phyloP scores from a whole-genome alignment of 2,888 invertebrate genomes.

The Tholera decimalis region DNA sequence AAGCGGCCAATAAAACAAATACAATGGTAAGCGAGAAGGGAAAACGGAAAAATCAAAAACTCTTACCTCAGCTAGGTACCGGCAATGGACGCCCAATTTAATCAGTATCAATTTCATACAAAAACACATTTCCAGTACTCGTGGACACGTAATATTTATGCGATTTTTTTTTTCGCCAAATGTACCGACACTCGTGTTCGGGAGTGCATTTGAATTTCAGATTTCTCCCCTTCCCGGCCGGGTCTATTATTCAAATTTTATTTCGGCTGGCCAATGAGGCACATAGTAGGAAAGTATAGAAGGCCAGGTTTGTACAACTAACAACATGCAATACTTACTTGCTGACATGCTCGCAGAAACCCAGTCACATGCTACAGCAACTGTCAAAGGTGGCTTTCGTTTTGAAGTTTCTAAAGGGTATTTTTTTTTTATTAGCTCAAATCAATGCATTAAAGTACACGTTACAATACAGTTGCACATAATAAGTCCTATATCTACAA shows the following conservation, averaged over 20 bases:
- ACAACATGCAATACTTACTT: not conserved
- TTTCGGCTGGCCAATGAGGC: slow-evolving; percentile 61
- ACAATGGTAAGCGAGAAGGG: slow-evolving; percentile 23
- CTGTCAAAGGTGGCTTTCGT: too few species aligned
- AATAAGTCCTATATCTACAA: too few species aligned
- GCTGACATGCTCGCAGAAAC: too few species aligned
- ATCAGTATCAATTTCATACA: slow-evolving; percentile 63
- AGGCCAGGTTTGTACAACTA: not conserved
- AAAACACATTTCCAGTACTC: slow-evolving; percentile 52
- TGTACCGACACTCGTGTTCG: slow-evolving; percentile 51
- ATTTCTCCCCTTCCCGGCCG: slow-evolving; percentile 57
- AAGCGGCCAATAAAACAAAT: slow-evolving; percentile 23
- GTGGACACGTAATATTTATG: slow-evolving; percentile 52
- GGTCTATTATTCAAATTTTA: slow-evolving; percentile 67
- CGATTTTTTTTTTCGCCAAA: slow-evolving; percentile 50
- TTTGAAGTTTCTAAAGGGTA: too few species aligned
- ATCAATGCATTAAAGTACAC: too few species aligned
- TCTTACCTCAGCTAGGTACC: slow-evolving; percentile 20
- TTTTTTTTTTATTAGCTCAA: too few species aligned
- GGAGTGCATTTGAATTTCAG: slow-evolving; percentile 66
- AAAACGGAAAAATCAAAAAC: slow-evolving; percentile 39
- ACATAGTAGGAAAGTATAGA: slow-evolving; percentile 1
- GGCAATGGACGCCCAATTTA: slow-evolving; percentile 40
- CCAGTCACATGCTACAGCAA: too few species aligned
- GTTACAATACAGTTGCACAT: too few species aligned